Base-by-base conservation (phyloP, 2,888 invertebrate species). In the Stenolophus ochropezus region DNA sequence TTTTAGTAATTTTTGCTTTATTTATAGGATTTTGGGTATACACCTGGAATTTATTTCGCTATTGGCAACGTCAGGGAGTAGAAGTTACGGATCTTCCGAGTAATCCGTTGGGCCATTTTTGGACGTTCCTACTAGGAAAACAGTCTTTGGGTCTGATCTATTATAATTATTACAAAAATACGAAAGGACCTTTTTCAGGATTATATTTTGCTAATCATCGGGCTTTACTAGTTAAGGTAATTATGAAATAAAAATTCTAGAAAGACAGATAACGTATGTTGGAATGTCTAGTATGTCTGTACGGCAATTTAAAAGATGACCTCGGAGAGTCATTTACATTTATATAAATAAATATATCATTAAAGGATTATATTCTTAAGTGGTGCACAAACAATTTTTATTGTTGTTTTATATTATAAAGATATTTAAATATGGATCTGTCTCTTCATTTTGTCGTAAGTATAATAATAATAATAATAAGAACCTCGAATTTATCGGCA, bases 201-300 rank as follows among this genome's bases (percentile, higher is more conserved):
- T 20, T 73, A 18, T 82, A 82, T 27, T 58, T 82, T 20, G 4
- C 80, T 8, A 58, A 73, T 25, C 14, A 53, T n/a, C 82, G 75
- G 1, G 82, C 61, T 14, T 18, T 82, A n/a, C 1, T 82, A 11
- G 11, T 82, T 5, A 82, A 82, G 61, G 82, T 82, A 82, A 42
- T 18, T 58, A 25, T 74, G 4, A 1, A 33, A 33, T 33, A 33
- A 33, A 33, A 8, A 3, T 1, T n/a, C n/a, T n/a, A n/a, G n/a
- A n/a, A n/a, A n/a, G n/a, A n/a, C n/a, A 33, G 1, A 4, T 3
- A 5, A 33, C 6, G 5, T 8, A 11, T 42, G 8, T 42, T 42
- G 6, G 8, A 42, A 42, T 42, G 33, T 42, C 11, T 42, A 2
- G 4, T n/a, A 11, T 42, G 33, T 42, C 33, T 42, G 11, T 8